Evolutionary conservation across 2,888 invertebrate genomes (phyloP).

Genomic region (Drosophila prolongata): DNA sequence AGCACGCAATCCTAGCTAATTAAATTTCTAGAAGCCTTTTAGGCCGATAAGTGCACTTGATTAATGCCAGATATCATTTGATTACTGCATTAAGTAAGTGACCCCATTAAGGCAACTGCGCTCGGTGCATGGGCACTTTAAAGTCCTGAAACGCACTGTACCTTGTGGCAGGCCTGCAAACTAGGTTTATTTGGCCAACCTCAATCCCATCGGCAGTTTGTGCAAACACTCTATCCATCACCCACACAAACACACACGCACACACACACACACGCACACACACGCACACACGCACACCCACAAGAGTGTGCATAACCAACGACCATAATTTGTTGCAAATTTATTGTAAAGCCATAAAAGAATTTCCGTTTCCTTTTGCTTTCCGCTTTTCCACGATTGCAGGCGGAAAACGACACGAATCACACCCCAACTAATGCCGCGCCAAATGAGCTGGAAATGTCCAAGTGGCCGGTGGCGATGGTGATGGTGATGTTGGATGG

Average conservation of each 20-base stretch:
- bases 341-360: slow-evolving; percentile 64
- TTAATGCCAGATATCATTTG: not conserved
- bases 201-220: slow-evolving; percentile 21
- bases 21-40: too few relatives aligned
- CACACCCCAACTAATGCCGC: slow-evolving; percentile 24
- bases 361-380: slow-evolving; percentile 61
- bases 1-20: too few relatives aligned
- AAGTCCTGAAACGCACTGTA: slow-evolving; percentile 22
- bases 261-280: not conserved
- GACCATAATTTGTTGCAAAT: slow-evolving; percentile 64
- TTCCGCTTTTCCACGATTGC: slow-evolving; percentile 51
- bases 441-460: slow-evolving; percentile 69
- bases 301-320: not conserved
- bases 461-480: slow-evolving; percentile 40
- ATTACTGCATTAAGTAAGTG: slow-evolving; percentile 1
- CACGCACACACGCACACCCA: not conserved
- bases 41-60: not conserved
- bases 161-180: not conserved
- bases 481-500: slow-evolving; percentile 4
- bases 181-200: slow-evolving; percentile 23
- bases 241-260: not conserved
- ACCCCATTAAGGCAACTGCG: slow-evolving; percentile 6
- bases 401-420: slow-evolving; percentile 37
- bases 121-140: slow-evolving; percentile 14
- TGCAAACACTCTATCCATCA: slow-evolving; percentile 40